A percentile compares a stretch with the other conserved stretches of the same genome.
phyloP scores from a whole-genome alignment of 2,888 invertebrate genomes.

The Allophyes oxyacanthae region DNA sequence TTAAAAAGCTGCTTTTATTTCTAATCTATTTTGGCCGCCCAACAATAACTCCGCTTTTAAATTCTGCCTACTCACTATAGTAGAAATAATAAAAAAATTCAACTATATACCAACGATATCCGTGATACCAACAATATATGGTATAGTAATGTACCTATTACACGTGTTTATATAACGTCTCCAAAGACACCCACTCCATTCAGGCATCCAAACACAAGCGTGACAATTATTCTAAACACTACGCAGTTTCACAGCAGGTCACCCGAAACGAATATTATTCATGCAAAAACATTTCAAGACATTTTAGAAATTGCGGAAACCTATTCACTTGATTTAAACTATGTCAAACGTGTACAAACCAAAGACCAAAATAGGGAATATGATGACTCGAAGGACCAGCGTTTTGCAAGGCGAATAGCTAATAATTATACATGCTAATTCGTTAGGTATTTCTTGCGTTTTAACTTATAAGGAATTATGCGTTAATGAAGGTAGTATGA shows the following conservation, averaged over 20 bases:
- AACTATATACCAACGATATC: no score
- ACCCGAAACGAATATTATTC: conserved; percentile 24
- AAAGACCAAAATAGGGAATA: conserved; percentile 55
- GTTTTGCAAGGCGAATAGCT: conserved; percentile 50
- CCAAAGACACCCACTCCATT: background rate
- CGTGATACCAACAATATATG: no score
- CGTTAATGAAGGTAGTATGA: conserved; percentile 25
- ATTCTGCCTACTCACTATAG: no score
- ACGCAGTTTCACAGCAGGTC: conserved; percentile 2
- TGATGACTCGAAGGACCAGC: conserved; percentile 53
- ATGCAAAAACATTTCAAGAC: conserved; percentile 14
- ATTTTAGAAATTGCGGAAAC: conserved; percentile 38
- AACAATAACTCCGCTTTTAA: no score
- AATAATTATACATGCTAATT: conserved; percentile 61
- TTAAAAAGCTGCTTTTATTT: no score
- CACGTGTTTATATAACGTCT: no score
- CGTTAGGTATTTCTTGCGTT: conserved; percentile 48
- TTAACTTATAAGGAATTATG: conserved; percentile 43
- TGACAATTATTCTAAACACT: conserved; percentile 20
- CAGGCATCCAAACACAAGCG: background rate
- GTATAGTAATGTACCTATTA: no score
- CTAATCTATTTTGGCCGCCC: no score
- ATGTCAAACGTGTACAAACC: conserved; percentile 33
- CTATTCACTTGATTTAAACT: conserved; percentile 35
- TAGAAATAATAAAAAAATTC: no score